Evolutionary conservation across 2,113 vertebrate genomes (phyloP).

Genomic region (Narcine bancroftii): DNA sequence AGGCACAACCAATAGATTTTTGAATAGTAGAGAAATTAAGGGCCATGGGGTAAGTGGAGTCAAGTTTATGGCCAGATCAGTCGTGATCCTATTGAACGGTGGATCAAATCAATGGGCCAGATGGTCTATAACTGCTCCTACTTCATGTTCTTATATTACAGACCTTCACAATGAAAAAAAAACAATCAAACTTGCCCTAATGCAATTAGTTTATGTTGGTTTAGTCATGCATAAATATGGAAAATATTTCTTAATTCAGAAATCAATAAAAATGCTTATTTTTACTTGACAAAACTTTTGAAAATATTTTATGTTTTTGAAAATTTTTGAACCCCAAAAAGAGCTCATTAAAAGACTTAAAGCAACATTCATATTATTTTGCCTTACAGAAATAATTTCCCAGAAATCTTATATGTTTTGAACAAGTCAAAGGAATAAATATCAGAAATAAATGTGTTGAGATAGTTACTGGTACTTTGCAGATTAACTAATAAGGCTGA

Average conservation of each 20-base stretch:
- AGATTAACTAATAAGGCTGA: not conserved
- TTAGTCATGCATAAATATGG: not conserved
- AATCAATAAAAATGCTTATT: not conserved
- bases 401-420: not conserved
- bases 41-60: no score
- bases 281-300: not conserved
- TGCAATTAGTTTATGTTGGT: not conserved
- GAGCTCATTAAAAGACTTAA: not conserved
- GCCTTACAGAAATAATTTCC: not conserved
- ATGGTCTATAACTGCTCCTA: no score
- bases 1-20: no score
- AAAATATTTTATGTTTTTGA: not conserved
- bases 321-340: not conserved
- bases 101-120: no score
- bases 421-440: not conserved
- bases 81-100: no score
- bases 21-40: no score
- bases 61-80: no score
- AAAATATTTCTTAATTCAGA: not conserved
- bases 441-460: not conserved
- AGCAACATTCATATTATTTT: not conserved
- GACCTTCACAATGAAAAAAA: not conserved
- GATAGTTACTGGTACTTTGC: not conserved
- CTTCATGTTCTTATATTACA: no score
- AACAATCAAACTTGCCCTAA: not conserved